Base-by-base conservation (phyloP, 2,888 invertebrate genomes). In the Auanema sp. region DNA sequence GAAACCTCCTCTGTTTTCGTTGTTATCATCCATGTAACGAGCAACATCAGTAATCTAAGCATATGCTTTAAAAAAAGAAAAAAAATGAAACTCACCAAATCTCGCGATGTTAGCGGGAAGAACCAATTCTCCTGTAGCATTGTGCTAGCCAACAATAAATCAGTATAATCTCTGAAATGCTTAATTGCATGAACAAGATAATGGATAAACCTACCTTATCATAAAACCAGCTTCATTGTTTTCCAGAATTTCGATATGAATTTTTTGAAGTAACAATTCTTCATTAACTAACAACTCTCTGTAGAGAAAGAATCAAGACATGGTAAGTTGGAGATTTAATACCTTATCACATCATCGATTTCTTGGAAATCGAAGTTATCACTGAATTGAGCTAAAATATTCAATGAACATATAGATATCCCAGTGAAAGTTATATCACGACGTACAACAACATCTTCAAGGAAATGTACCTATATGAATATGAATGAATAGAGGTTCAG, bases 321-420 rank as follows among this genome's bases (percentile, higher is more conserved):
- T 11, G 51, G 14, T 24, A 54, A 23, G 14, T 25, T n/a, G 18
- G 40, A 54, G 16, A 16, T 1, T 16, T 5, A 50, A 5, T 50
- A 59, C 64, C 69, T 66, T n/a, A 81, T 73, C 11, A 79, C 77
- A 50, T 79, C 73, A 57, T 80, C 77, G 6, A 76, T 62, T 24
- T 64, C 61, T 14, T 69, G 70, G 61, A 79, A 78, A 62, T 81
- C 81, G 54, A 78, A 81, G 59, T 81, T 80, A 56, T 78, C 80
- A 18, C 59, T 64, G 68, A 80, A 80, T 59, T 76, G 77, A 16
- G 71, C 71, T 14, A 68, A 59, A 33, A 80, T 67, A 43, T 76
- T 64, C 11, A 66, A 47, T n/a, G 69, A 72, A 58, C 80, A 80
- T 21, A 80, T 55, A 1, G 72, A 72, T 25, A 79, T 78, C 52